A percentile compares a stretch with the other conserved stretches of the same genome.
Evolutionary conservation across 2,797 vertebrate species (phyloP).

Genomic region (Hemibagrus guttatus): DNA sequence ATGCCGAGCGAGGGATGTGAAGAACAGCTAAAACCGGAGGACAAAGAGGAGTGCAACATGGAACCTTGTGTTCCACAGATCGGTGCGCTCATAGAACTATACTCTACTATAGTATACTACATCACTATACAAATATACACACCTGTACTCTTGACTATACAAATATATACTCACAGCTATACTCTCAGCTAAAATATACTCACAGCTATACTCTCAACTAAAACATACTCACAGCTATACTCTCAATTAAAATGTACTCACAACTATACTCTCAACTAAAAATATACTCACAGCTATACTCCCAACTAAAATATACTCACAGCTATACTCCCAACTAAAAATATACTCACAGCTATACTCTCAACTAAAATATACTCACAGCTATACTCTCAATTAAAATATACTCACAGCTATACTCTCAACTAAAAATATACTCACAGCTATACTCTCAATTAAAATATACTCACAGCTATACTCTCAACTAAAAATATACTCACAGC

Average conservation of each 20-base stretch:
- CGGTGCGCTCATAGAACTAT: slow-evolving; percentile 71
- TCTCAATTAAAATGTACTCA: no score
- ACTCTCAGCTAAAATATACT: neutral
- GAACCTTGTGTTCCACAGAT: slow-evolving; percentile 87
- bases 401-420: neutral
- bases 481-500: no score
- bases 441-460: no score
- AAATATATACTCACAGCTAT: neutral
- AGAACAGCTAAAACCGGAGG: slow-evolving; percentile 75
- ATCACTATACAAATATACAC: neutral
- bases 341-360: neutral
- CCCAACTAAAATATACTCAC: no score
- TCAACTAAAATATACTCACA: no score
- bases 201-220: neutral
- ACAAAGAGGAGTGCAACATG: slow-evolving; percentile 83
- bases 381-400: no score
- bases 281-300: no score
- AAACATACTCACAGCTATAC: neutral
- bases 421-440: neutral
- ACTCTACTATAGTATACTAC: neutral
- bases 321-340: neutral
- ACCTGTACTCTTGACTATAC: neutral
- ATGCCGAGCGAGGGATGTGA: slow-evolving; percentile 80
- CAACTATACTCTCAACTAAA: no score
- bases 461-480: neutral